Evolutionary conservation across 2,797 vertebrate genomes (phyloP), one percentile per base, ranked within the genome.

Genomic region (Lophius americanus): DNA sequence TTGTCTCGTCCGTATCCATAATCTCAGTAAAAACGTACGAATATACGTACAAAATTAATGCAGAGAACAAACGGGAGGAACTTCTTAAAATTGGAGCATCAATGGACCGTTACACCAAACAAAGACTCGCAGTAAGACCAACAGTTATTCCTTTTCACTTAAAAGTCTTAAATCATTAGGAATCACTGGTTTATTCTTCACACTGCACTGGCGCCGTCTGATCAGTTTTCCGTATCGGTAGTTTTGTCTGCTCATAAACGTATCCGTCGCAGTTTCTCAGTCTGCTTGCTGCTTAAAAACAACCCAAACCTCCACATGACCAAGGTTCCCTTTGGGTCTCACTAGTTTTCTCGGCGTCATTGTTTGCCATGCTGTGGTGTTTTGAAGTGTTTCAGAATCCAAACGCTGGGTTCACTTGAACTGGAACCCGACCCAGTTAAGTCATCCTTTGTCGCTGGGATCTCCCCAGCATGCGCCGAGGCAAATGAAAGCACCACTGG

Each of bases 361-460:
- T 70, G 68, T 43, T 59, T 9, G 56, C 57, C 44, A 4, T 1
- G 4, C 62, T 68, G 57, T 55, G 59, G 52, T 60, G 65, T 73
- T 65, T 41, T 75, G 54, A 76, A 60, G 64, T 23, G 23, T 23
- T 23, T 23, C 23, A 23, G 23, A 53, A 12, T 37, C 59, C 60
- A 62, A 6, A 5, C 65, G 48, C 55, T 35, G 58, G 44, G 14
- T 68, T 59, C 12, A 60, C 47, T 53, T 14, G 57, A 63, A 71
- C 64, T 37, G 75, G 41, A 60, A 70, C 67, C 33, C 36, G 38
- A 79, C 64, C 70, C 73, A 72, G 60, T 74, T 75, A 51, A 77
- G 53, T 67, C 55, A 12, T 58, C 75, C 59, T 66, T 60, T 57
- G 62, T 72, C 65, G 64, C 48, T 57, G 57, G 23, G 23, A 23